Evolutionary conservation across 2,888 invertebrate genomes (phyloP), one percentile per base, ranked within the genome.

Genomic region (Tetropium fuscum): DNA sequence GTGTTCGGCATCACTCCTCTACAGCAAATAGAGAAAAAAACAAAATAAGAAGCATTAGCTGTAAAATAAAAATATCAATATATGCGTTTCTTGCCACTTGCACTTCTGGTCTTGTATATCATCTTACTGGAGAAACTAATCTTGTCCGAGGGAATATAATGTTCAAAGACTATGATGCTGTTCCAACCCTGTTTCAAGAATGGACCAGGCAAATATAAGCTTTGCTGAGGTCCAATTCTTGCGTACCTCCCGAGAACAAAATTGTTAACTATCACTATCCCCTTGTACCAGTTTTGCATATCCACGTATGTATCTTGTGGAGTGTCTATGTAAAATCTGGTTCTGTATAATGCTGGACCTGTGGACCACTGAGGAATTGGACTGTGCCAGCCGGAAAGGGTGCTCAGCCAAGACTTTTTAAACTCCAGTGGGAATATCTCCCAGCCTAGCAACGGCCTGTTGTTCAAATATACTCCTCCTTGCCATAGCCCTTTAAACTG

Each of bases 191-290:
- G 69, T 34, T 82, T 85, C 27, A 94, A 84, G 78, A 90, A 87
- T 0, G 92, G 87, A 0, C 88, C 92, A 0, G 96, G 96, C 18
- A 95, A 83, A 80, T 93, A 97, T 0, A 95, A 83, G 0, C 92
- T 92, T 59, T 90, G 84, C 80, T 94, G 93, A 0, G 96, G 96
- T 0, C 96, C 95, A 13, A 87, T 84, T 1, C 84, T 76, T 0
- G 90, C 89, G 80, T 95, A 95, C 43, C 96, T 86, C 0, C 95
- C 95, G 20, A 97, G 84, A 78, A 95, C 94, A 74, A 92, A 87
- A 0, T 91, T 92, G 77, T 97, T 97, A 1, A 97, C 82, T 79
- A 93, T 92, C 0, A 92, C 88, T 57, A 91, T 86, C 0, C 96
- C 96, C 84, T 95, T 95, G 58, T 87, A 88, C 96, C 96, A 97